Evolutionary conservation across 2,888 invertebrate species (phyloP), one percentile per base, ranked within the genome.

Genomic region (Netelia virgata): DNA sequence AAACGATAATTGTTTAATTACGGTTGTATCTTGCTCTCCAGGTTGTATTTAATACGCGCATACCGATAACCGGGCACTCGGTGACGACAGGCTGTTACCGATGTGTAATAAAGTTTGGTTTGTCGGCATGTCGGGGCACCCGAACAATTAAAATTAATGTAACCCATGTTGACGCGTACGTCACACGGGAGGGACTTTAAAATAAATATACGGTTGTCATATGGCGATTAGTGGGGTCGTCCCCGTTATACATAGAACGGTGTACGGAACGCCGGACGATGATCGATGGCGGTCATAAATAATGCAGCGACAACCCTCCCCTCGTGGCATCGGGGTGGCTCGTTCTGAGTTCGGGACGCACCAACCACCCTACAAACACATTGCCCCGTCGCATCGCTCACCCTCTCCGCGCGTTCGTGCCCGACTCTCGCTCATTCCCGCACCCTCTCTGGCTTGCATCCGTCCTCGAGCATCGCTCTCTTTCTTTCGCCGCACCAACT

Each of bases 201-300:
- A 92, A 92, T 92, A 92, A 92, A 93, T 92, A 87, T 81, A 92
- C 91, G 92, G 91, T 91, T 93, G 93, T 93, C 93, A 91, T 92
- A 92, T 91, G 92, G 92, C 92, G 93, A 93, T 93, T 93, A 93
- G 92, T 91, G 90, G 91, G 91, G 91, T 90, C 91, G 91, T 90
- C 89, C 90, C 90, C 86, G 83, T 79, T 84, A 61, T 73, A 80
- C 53, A 70, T 73, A 80, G 57, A 70, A 73, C 74, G 88, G 86
- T 86, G 88, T 88, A 87, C 86, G 89, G 85, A 86, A 88, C 77
- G 89, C 89, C 82, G 91, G 90, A 92, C 91, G 91, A 93, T 93
- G 93, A 93, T 93, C 93, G 93, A 93, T 93, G 92, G 90, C 88
- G 86, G 89, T 89, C 91, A 93, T 93, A 93, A 93, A 93, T 93